Conservation (phyloP, 1,140 invertebrate species). For the Neoseiulus cucumeris region DNA sequence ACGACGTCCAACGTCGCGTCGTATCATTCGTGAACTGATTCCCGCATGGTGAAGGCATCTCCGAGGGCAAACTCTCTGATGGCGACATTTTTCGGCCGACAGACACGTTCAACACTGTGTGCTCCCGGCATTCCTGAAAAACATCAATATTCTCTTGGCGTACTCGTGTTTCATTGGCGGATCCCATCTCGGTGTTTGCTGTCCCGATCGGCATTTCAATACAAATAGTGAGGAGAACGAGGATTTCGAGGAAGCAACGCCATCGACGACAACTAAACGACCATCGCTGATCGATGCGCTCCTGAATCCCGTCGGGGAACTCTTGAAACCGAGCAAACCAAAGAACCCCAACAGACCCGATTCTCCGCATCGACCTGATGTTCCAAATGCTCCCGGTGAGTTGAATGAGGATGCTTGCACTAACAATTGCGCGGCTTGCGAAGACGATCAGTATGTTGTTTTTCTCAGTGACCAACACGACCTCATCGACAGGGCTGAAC, state of each 20-base stretch:
- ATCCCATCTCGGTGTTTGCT: slow-evolving; percentile 41
- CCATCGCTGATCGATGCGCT: neutral
- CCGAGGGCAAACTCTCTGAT: no score
- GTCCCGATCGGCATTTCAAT: slow-evolving; percentile 30
- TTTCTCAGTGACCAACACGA: no score
- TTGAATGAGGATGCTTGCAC: no score
- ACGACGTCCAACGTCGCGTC: no score
- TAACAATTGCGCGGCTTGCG: no score
- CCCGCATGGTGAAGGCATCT: no score
- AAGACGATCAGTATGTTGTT: no score
- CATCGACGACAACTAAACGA: neutral
- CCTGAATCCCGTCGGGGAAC: neutral
- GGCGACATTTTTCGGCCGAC: neutral
- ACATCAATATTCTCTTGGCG: slow-evolving; percentile 37
- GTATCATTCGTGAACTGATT: no score
- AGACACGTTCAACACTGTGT: slow-evolving; percentile 38
- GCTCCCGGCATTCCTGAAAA: slow-evolving; percentile 35
- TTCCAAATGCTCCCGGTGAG: neutral
- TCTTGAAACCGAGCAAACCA: neutral
- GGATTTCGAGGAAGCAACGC: neutral
- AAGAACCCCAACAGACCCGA: neutral
- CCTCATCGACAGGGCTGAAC: no score
- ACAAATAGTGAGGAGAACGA: neutral
- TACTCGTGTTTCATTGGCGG: slow-evolving; percentile 40
- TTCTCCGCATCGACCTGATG: neutral